Conservation (phyloP, 2,797 vertebrate genomes). For the Takifugu ocellatus region DNA sequence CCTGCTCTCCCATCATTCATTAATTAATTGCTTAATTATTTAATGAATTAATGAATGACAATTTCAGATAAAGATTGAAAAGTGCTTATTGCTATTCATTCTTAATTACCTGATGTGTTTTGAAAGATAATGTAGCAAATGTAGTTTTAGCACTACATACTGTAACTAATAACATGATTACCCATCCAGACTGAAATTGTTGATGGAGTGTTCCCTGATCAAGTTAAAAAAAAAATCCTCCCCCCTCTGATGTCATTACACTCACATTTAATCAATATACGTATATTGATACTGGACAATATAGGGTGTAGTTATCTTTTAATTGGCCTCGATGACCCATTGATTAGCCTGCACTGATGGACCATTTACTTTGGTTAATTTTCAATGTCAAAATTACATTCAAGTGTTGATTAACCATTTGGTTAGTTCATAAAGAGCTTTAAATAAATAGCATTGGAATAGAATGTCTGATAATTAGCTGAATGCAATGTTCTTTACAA, state of each 20-base stretch:
- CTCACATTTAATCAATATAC: slow-evolving; percentile 7
- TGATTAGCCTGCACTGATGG: too few relatives aligned
- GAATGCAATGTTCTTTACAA: background rate
- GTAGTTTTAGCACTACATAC: too few relatives aligned
- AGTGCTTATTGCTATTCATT: too few relatives aligned
- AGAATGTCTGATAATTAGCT: background rate
- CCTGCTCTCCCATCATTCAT: too few relatives aligned
- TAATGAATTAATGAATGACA: too few relatives aligned
- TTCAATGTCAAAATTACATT: background rate
- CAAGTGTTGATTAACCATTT: background rate
- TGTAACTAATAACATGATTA: background rate
- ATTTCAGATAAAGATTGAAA: too few relatives aligned
- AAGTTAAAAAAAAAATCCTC: background rate
- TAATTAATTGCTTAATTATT: too few relatives aligned
- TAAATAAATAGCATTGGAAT: background rate
- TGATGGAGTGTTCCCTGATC: background rate
- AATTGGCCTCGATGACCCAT: too few relatives aligned
- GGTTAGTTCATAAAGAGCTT: too few relatives aligned
- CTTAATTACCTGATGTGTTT: too few relatives aligned
- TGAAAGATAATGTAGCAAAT: too few relatives aligned
- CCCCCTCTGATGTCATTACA: slow-evolving; percentile 10
- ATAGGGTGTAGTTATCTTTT: slow-evolving; percentile 15
- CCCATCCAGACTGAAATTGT: background rate
- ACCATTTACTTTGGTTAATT: background rate
- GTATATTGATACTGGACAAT: background rate